Evolutionary conservation across 2,113 vertebrate species (phyloP).

Genomic region (Aspidoscelis tigris): DNA sequence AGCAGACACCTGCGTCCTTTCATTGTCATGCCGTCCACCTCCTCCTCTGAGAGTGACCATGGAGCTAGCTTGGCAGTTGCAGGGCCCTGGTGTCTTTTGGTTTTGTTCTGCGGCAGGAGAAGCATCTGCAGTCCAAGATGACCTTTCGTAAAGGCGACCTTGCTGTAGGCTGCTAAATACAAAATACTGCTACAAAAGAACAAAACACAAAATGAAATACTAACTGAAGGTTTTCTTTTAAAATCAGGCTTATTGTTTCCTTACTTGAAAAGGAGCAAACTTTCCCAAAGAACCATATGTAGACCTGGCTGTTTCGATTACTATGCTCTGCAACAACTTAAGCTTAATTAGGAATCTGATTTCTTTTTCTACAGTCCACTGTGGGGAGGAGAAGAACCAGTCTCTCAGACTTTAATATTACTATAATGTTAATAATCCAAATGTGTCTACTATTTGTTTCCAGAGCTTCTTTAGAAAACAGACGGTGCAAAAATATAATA

Average conservation of each 20-base stretch:
- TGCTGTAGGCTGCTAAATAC: not conserved
- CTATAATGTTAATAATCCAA: not conserved
- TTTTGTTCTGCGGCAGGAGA: constrained; percentile 45
- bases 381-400: not conserved
- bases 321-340: not conserved
- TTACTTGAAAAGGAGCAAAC: not conserved
- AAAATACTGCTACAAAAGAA: constrained; percentile 26
- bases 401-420: not conserved
- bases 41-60: constrained; percentile 25
- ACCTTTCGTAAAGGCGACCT: constrained; percentile 32
- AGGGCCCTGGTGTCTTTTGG: not conserved
- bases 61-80: not conserved
- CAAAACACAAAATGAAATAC: not conserved
- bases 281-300: not conserved
- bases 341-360: not conserved
- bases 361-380: not conserved
- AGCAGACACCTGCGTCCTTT: constrained; percentile 51
- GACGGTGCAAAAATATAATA: not conserved
- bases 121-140: constrained; percentile 35
- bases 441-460: too few species aligned
- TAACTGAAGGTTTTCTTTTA: not conserved
- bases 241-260: not conserved
- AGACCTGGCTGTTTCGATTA: not conserved
- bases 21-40: constrained; percentile 3
- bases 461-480: too few species aligned